Evolutionary conservation across 2,888 invertebrate genomes (phyloP).

Genomic region (Drosophila meridionalis): DNA sequence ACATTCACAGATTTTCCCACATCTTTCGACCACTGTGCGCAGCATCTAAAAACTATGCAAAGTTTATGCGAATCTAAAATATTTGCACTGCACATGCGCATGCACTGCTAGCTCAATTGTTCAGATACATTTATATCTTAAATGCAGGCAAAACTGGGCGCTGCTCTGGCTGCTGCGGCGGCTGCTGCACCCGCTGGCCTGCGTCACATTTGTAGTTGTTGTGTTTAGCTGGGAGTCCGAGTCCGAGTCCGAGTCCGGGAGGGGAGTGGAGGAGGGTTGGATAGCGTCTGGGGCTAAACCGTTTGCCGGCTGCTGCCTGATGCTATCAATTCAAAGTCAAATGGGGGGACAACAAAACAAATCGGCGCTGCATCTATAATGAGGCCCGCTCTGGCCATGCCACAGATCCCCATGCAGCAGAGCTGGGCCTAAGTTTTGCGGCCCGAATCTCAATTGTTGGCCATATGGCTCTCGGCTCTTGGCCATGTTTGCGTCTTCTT

Average conservation of each 20-base stretch:
- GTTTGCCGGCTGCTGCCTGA: constrained; percentile 59
- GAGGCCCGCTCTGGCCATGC: constrained; percentile 55
- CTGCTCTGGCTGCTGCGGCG: constrained; percentile 22
- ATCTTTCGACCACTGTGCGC: constrained; percentile 39
- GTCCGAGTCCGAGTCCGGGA: constrained; percentile 3
- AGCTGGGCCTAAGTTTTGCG: constrained; percentile 3
- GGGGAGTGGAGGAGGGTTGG: constrained; percentile 9
- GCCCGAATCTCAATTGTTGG: constrained; percentile 38
- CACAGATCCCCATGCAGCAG: constrained; percentile 14
- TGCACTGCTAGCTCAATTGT: constrained; percentile 76
- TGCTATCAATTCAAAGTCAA: constrained; percentile 83
- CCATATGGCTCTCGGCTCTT: constrained; percentile 61
- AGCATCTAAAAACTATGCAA: constrained; percentile 76
- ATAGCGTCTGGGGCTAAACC: constrained; percentile 25
- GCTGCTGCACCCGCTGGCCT: constrained; percentile 53
- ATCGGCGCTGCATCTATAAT: constrained; percentile 84
- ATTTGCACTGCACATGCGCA: constrained; percentile 75
- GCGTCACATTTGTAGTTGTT: constrained; percentile 39
- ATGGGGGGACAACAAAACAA: constrained; percentile 83
- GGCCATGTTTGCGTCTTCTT: constrained; percentile 28
- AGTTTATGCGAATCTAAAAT: constrained; percentile 80
- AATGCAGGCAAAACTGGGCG: constrained; percentile 62
- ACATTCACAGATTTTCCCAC: neutral
- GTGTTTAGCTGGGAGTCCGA: constrained; percentile 12
- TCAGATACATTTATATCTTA: constrained; percentile 79